These are phyloP conservation scores for Trypoxylon attenuatum DNA, from an alignment of 2,888 invertebrate genomes.

Conservation along the genomic window DNA sequence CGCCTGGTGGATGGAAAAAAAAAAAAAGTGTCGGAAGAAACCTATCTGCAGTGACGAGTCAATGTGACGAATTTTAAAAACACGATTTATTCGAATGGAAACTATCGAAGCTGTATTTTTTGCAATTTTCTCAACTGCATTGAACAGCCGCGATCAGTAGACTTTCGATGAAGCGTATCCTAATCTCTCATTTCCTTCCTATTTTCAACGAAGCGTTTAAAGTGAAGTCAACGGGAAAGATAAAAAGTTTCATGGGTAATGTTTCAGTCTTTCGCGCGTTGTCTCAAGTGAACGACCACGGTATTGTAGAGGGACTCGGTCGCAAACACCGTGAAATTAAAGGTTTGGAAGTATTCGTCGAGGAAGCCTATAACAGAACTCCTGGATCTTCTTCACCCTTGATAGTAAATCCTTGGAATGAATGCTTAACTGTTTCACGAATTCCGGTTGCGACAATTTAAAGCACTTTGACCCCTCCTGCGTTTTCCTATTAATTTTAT, in stretches of 20 bases:
- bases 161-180: neutral
- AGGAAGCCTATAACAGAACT: neutral
- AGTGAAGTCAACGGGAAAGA: neutral
- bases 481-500: no score
- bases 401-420: neutral
- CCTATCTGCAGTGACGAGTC: neutral
- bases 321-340: conserved; percentile 1
- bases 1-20: neutral
- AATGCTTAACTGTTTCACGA: neutral
- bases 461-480: no score
- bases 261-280: neutral
- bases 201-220: neutral
- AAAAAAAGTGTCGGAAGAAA: no score
- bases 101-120: no score
- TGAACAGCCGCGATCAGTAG: neutral
- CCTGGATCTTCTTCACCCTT: no score
- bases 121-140: no score
- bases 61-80: no score
- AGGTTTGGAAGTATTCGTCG: neutral
- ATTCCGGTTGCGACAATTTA: no score
- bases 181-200: neutral
- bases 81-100: no score
- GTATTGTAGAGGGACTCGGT: neutral
- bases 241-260: neutral
- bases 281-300: neutral